A percentile compares a stretch with the other conserved stretches of the same genome.
Conservation (phyloP, 1,140 invertebrate genomes). For the Drosophila micromelanica region DNA sequence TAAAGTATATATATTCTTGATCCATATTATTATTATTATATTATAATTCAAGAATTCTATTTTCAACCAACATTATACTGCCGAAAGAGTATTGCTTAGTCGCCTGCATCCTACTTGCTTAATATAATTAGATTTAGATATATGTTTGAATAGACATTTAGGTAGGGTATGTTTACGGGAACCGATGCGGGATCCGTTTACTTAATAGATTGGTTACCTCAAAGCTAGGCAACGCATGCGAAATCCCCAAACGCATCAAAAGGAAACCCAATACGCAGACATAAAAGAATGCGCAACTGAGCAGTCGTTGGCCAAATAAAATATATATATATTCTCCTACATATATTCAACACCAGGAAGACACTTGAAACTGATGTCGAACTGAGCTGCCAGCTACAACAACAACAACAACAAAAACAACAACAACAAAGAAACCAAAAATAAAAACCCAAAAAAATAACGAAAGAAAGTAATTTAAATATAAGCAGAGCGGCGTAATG, state of each 20-base stretch:
- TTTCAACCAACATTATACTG: too few relatives aligned
- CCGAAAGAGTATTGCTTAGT: too few relatives aligned
- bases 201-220: slow-evolving; percentile 35
- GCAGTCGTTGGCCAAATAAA: slow-evolving; percentile 67
- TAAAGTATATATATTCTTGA: too few relatives aligned
- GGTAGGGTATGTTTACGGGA: slow-evolving; percentile 15
- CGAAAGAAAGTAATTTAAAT: slow-evolving; percentile 83
- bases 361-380: slow-evolving; percentile 65
- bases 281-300: slow-evolving; percentile 65
- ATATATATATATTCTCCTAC: slow-evolving; percentile 40
- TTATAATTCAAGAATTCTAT: too few relatives aligned
- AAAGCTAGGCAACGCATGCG: slow-evolving; percentile 19
- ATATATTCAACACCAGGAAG: slow-evolving; percentile 55
- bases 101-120: too few relatives aligned
- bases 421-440: slow-evolving; percentile 20
- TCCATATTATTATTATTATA: too few relatives aligned
- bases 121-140: slow-evolving; percentile 3
- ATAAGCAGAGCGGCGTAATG: slow-evolving; percentile 82
- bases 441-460: slow-evolving; percentile 22
- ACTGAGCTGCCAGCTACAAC: slow-evolving; percentile 17
- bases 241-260: slow-evolving; percentile 65
- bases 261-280: slow-evolving; percentile 36
- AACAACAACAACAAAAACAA: slow-evolving; percentile 1
- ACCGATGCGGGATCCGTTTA: slow-evolving; percentile 8
- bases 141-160: slow-evolving; percentile 6